Evolutionary conservation across 2,888 invertebrate species (phyloP).

Genomic region (Andrena trimmerana): DNA sequence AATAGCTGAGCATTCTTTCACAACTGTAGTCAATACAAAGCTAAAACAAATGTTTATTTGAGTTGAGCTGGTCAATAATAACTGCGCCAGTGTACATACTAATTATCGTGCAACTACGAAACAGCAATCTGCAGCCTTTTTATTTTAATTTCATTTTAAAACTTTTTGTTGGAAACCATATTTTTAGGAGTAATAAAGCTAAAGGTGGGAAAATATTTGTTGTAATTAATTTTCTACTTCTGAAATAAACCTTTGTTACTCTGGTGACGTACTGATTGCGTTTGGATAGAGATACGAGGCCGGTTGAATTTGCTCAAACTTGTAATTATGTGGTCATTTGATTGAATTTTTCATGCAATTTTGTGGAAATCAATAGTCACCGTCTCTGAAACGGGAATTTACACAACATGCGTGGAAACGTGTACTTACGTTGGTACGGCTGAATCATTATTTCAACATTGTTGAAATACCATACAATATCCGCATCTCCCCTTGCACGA

Average conservation of each 20-base stretch:
- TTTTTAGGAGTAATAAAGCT: neutral
- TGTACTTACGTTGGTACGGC: neutral
- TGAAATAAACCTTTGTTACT: neutral
- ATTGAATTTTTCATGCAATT: neutral
- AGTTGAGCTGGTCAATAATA: neutral
- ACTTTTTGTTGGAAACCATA: too few relatives aligned
- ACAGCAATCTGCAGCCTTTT: neutral
- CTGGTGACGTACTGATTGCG: too few relatives aligned
- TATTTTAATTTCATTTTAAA: neutral
- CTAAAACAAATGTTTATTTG: neutral
- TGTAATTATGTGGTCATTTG: neutral
- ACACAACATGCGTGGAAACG: neutral
- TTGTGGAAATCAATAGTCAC: slow-evolving; percentile 2
- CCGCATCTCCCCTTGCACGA: neutral
- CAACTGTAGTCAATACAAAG: neutral
- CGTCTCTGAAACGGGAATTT: neutral
- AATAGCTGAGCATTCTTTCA: neutral
- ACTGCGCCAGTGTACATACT: neutral
- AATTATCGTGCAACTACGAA: neutral
- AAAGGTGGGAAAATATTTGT: neutral
- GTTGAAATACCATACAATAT: neutral
- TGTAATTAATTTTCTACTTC: neutral
- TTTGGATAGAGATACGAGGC: neutral
- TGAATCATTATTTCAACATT: slow-evolving; percentile 15
- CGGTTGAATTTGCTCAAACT: neutral